Percentiles rank a stretch among this genome's conserved stretches.
Conservation (phyloP, 2,113 vertebrate species). For the Podarcis raffonei region DNA sequence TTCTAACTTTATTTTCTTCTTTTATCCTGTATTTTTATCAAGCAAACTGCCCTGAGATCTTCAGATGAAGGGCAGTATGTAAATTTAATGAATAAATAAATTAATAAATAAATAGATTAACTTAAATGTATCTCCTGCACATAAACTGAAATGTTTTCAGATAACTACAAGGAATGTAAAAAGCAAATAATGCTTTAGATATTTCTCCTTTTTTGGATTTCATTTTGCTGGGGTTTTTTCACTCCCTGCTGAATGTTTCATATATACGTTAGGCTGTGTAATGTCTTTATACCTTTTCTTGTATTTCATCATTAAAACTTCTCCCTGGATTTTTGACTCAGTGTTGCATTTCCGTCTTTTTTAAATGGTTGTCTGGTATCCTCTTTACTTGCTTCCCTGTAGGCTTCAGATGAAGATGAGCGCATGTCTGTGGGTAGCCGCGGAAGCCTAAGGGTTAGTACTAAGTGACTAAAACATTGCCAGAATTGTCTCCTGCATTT, state of each 20-base stretch:
- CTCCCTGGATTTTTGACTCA: conserved; percentile 15
- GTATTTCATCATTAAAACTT: background rate
- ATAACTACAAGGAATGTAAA: background rate
- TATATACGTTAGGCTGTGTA: background rate
- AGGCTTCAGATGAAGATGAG: conserved; percentile 95
- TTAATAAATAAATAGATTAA: background rate
- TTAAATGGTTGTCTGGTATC: conserved; percentile 53
- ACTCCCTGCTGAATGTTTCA: background rate
- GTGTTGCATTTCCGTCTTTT: conserved; percentile 25
- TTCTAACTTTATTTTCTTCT: background rate
- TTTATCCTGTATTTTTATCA: background rate
- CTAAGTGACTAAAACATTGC: background rate
- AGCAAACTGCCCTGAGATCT: too few species aligned
- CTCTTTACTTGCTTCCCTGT: conserved; percentile 64
- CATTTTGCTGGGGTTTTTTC: background rate
- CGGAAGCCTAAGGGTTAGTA: conserved; percentile 92
- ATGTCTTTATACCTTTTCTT: background rate
- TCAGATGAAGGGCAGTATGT: too few species aligned
- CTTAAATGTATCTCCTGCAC: background rate
- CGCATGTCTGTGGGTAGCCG: conserved; percentile 89
- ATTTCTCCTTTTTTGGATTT: background rate
- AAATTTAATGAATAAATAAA: too few species aligned
- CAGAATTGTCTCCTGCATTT: background rate
- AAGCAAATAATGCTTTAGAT: background rate
- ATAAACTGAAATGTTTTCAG: background rate